Evolutionary conservation across 2,113 vertebrate genomes (phyloP).

Genomic region (Oceanites oceanicus): DNA sequence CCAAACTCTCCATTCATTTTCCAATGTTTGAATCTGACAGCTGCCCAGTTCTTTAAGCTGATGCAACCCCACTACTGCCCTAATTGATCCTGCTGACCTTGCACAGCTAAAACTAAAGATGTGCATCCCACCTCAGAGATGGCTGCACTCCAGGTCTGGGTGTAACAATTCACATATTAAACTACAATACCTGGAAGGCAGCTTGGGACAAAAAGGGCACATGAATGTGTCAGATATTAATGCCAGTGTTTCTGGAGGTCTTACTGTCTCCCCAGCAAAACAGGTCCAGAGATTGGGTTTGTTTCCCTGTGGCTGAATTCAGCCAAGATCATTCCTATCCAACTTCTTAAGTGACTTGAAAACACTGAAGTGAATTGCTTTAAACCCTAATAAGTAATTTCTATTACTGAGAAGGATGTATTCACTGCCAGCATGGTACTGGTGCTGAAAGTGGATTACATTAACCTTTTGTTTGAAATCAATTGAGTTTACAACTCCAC

Average conservation of each 20-base stretch:
- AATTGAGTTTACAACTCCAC: conserved; percentile 62
- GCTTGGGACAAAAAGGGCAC: not conserved
- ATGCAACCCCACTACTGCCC: not conserved
- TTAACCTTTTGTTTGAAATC: conserved; percentile 65
- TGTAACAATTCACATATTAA: not conserved
- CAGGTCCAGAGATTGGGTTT: not conserved
- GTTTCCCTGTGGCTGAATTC: not conserved
- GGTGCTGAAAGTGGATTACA: conserved; percentile 67
- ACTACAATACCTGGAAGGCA: not conserved
- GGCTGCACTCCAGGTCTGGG: not conserved
- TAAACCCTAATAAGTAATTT: conserved; percentile 51
- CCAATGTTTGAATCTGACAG: not conserved
- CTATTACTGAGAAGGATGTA: conserved; percentile 7
- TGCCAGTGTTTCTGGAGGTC: not conserved
- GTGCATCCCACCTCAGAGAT: not conserved
- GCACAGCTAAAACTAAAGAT: not conserved
- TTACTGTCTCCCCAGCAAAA: not conserved
- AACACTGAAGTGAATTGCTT: conserved; percentile 43
- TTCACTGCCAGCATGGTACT: conserved; percentile 44
- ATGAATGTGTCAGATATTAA: not conserved
- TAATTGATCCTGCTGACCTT: not conserved
- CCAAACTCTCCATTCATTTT: not conserved
- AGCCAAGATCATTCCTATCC: conserved; percentile 6
- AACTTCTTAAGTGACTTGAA: conserved; percentile 14
- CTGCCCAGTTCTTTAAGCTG: not conserved